phyloP scores from a whole-genome alignment of 2,888 invertebrate species.

The Ennomos fuscantarius region DNA sequence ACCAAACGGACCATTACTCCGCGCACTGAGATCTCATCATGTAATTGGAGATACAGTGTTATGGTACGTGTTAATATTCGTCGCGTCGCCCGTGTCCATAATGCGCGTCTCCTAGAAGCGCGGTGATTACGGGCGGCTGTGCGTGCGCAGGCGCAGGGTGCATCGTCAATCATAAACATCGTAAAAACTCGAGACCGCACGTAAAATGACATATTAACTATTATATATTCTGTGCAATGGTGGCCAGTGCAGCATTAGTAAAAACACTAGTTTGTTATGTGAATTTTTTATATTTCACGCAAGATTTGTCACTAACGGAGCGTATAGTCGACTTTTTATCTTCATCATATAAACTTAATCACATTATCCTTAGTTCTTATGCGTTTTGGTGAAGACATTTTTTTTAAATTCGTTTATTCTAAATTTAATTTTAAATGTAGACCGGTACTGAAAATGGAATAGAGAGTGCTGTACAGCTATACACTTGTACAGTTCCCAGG shows the following conservation, averaged over 20 bases:
- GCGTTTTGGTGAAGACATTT: slow-evolving; percentile 25
- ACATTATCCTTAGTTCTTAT: slow-evolving; percentile 28
- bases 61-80: slow-evolving; percentile 54
- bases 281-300: slow-evolving; percentile 73
- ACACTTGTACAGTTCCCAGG: too few species aligned
- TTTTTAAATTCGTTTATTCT: slow-evolving; percentile 8
- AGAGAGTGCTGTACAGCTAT: too few species aligned
- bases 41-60: slow-evolving; percentile 47
- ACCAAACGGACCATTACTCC: slow-evolving; percentile 44
- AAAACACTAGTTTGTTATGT: slow-evolving; percentile 51
- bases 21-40: slow-evolving; percentile 48
- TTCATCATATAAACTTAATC: slow-evolving; percentile 28
- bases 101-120: slow-evolving; percentile 57
- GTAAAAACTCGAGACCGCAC: slow-evolving; percentile 63
- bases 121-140: slow-evolving; percentile 51
- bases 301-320: slow-evolving; percentile 54
- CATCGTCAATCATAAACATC: slow-evolving; percentile 67
- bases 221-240: slow-evolving; percentile 10
- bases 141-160: slow-evolving; percentile 51
- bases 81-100: slow-evolving; percentile 57
- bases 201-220: slow-evolving; percentile 34
- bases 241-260: slow-evolving; percentile 38
- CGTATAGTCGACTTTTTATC: slow-evolving; percentile 37
- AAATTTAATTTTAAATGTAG: not conserved
- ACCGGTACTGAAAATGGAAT: too few species aligned